A percentile compares a stretch with the other conserved stretches of the same genome.
Conservation (phyloP, 2,888 invertebrate genomes). For the Caenorhabditis sp. region DNA sequence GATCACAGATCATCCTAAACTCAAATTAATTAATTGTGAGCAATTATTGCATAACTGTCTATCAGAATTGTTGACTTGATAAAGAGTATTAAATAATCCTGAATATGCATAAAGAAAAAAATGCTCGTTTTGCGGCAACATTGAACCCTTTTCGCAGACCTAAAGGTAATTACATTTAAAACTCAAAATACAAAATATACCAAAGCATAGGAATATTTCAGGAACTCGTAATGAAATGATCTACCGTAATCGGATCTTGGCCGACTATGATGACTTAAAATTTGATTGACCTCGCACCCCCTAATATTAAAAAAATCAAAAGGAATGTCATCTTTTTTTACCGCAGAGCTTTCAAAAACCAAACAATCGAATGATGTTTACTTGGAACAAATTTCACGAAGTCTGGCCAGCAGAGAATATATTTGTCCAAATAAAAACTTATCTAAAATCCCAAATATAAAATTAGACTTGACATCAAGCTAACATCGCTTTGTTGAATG, state of each 20-base stretch:
- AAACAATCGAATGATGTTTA: slow-evolving; percentile 68
- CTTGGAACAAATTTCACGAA: slow-evolving; percentile 63
- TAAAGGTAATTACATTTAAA: too few relatives aligned
- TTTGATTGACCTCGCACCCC: slow-evolving; percentile 77
- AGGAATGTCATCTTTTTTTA: slow-evolving; percentile 1
- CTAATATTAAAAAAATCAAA: too few relatives aligned
- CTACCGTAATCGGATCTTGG: slow-evolving; percentile 68
- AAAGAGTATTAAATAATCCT: slow-evolving; percentile 71
- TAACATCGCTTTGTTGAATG: slow-evolving; percentile 54
- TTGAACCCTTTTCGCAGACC: slow-evolving; percentile 69
- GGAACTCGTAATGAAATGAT: slow-evolving; percentile 76
- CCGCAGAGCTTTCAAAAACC: slow-evolving; percentile 72
- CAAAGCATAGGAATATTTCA: slow-evolving; percentile 78
- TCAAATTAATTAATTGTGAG: too few relatives aligned
- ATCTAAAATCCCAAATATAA: slow-evolving; percentile 57
- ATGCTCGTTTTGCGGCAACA: slow-evolving; percentile 62
- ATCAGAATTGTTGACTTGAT: slow-evolving; percentile 74
- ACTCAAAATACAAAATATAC: slow-evolving; percentile 53
- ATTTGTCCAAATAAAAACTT: slow-evolving; percentile 66
- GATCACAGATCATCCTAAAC: slow-evolving; percentile 71
- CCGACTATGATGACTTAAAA: slow-evolving; percentile 64
- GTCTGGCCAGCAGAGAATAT: slow-evolving; percentile 68
- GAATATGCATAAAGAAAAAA: slow-evolving; percentile 65
- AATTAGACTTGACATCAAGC: neutral
- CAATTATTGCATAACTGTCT: too few relatives aligned